These are phyloP conservation scores for Scolopax bukidnonensis DNA, from an alignment of 2,797 vertebrate genomes.

Conservation along the genomic window DNA sequence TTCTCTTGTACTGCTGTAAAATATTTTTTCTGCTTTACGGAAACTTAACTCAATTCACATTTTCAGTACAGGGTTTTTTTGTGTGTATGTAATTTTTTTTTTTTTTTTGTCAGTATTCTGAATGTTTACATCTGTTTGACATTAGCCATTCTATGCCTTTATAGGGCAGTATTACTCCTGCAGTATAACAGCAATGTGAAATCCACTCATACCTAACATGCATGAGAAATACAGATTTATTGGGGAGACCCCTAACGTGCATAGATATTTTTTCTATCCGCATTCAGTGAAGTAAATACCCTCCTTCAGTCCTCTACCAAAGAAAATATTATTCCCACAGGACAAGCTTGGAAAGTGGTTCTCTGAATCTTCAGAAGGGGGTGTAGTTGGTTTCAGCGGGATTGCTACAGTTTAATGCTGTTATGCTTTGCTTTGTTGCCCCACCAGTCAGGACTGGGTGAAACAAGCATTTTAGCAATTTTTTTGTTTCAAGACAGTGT, in stretches of 20 bases:
- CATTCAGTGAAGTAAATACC: conserved; percentile 74
- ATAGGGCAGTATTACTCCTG: conserved; percentile 76
- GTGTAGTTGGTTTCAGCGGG: conserved; percentile 71
- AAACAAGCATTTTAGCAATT: conserved; percentile 71
- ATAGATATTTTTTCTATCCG: conserved; percentile 69
- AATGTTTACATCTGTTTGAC: conserved; percentile 86
- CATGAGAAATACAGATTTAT: conserved; percentile 70
- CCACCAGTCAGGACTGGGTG: conserved; percentile 74
- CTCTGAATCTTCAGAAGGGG: conserved; percentile 79
- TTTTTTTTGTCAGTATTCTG: conserved; percentile 80
- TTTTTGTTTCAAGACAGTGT: conserved; percentile 76
- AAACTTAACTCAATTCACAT: conserved; percentile 68
- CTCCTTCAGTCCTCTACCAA: conserved; percentile 86
- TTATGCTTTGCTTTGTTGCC: conserved; percentile 77
- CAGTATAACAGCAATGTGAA: conserved; percentile 79
- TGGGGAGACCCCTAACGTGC: conserved; percentile 55
- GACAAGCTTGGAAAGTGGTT: conserved; percentile 77
- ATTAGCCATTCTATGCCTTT: conserved; percentile 83
- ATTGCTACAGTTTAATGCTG: conserved; percentile 74
- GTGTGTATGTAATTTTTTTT: conserved; percentile 11
- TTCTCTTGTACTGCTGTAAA: conserved; percentile 81
- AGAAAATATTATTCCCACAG: conserved; percentile 82
- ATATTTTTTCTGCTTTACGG: conserved; percentile 71
- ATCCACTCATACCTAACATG: conserved; percentile 68
- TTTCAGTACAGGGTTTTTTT: conserved; percentile 75